Evolutionary conservation across 2,113 vertebrate species (phyloP).

Genomic region (Pomatorhinus ruficollis): DNA sequence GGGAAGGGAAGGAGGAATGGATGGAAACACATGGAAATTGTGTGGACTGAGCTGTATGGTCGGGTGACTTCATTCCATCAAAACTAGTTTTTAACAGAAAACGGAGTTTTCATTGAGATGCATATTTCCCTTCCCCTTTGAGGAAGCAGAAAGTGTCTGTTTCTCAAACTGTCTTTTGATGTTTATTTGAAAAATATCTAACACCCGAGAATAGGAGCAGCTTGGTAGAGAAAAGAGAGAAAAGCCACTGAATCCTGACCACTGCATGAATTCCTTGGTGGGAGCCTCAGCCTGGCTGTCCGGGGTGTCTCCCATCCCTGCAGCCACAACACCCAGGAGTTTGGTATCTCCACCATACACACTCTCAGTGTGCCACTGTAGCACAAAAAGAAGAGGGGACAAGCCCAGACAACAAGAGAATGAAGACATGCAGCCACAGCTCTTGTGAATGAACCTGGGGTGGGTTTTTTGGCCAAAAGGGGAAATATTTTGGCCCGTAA

Average conservation of each 20-base stretch:
- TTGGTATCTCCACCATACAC: rapidly evolving
- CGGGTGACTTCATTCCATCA: neutral
- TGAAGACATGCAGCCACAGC: neutral
- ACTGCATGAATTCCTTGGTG: neutral
- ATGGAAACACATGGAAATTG: neutral
- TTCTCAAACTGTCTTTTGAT: neutral
- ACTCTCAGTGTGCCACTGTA: neutral
- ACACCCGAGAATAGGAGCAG: neutral
- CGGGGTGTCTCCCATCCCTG: neutral
- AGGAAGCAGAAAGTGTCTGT: neutral
- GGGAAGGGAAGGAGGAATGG: neutral
- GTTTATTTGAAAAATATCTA: neutral
- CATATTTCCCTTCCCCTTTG: neutral
- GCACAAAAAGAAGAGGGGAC: neutral
- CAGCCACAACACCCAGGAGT: neutral
- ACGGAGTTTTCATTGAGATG: neutral
- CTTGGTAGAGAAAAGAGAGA: neutral
- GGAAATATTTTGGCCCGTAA: neutral
- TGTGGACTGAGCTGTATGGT: neutral
- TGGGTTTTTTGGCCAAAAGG: neutral
- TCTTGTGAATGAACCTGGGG: neutral
- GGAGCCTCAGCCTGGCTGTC: neutral
- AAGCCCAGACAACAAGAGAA: neutral
- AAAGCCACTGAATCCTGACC: neutral
- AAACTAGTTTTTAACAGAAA: slow-evolving; percentile 1